Evolutionary conservation across 2,888 invertebrate species (phyloP).

Genomic region (Eilema depressum): DNA sequence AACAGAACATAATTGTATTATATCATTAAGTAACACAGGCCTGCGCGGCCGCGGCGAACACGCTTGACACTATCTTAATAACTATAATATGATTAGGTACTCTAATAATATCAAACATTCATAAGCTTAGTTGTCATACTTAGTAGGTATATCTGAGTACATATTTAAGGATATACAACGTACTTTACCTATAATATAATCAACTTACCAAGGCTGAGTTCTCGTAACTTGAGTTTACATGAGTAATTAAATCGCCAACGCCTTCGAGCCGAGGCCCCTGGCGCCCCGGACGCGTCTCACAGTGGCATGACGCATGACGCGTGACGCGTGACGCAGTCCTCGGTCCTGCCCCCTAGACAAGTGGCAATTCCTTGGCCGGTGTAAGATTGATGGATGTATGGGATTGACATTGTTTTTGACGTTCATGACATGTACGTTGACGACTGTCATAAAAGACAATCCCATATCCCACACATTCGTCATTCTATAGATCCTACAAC

Average conservation of each 20-base stretch:
- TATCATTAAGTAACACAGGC: not conserved
- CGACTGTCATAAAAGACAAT: too few relatives aligned
- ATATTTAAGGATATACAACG: conserved; percentile 22
- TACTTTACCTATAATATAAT: conserved; percentile 21
- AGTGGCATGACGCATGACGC: too few relatives aligned
- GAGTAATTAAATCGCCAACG: not conserved
- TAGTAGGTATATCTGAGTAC: conserved; percentile 27
- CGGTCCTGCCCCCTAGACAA: too few relatives aligned
- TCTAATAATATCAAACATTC: conserved; percentile 50
- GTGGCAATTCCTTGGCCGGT: too few relatives aligned
- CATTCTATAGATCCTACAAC: too few relatives aligned
- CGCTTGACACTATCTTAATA: too few relatives aligned
- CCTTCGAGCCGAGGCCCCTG: too few relatives aligned
- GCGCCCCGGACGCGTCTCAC: not conserved
- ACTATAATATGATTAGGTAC: not conserved
- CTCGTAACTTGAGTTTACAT: conserved; percentile 16
- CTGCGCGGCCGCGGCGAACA: not conserved
- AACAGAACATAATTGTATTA: not conserved
- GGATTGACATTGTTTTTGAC: too few relatives aligned
- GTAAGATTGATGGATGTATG: too few relatives aligned
- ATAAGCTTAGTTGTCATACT: conserved; percentile 24
- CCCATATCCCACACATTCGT: too few relatives aligned
- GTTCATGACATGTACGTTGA: too few relatives aligned
- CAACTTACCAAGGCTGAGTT: conserved; percentile 21
- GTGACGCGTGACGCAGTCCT: too few relatives aligned